Evolutionary conservation across 2,113 vertebrate species (phyloP).

Genomic region (Puntigrus tetrazona): DNA sequence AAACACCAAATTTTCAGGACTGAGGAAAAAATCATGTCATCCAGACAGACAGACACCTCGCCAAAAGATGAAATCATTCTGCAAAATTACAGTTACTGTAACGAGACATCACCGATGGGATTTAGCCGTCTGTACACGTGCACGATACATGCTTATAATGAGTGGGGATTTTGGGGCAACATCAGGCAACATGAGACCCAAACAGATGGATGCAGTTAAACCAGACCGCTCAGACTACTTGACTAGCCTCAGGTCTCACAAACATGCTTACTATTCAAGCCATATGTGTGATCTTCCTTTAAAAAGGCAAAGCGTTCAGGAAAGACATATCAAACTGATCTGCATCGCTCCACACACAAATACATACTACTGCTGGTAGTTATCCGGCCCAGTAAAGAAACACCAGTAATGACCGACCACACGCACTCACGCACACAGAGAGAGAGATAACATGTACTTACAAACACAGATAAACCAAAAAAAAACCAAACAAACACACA

Average conservation of each 20-base stretch:
- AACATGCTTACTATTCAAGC: neutral
- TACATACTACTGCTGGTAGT: constrained; percentile 1
- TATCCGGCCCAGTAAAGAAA: constrained; percentile 8
- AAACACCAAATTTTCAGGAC: neutral
- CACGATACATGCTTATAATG: constrained; percentile 1
- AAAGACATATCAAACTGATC: neutral
- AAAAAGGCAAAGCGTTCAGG: neutral
- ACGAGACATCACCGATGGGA: neutral
- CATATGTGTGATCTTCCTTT: neutral
- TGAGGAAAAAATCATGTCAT: neutral
- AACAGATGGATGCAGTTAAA: constrained; percentile 22
- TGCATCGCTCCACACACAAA: neutral
- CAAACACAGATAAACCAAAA: neutral
- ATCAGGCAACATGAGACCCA: constrained; percentile 4
- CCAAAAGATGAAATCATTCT: neutral
- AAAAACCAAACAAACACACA: neutral
- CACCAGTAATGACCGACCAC: too few species aligned
- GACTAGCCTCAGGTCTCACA: constrained; percentile 16
- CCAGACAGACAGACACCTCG: constrained; percentile 10
- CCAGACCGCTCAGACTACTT: neutral
- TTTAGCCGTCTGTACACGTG: neutral
- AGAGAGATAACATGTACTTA: neutral
- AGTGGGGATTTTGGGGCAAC: neutral
- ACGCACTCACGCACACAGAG: neutral
- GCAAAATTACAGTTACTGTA: neutral